Conservation (phyloP, 2,888 invertebrate species). For the Malthinus flaveolus region DNA sequence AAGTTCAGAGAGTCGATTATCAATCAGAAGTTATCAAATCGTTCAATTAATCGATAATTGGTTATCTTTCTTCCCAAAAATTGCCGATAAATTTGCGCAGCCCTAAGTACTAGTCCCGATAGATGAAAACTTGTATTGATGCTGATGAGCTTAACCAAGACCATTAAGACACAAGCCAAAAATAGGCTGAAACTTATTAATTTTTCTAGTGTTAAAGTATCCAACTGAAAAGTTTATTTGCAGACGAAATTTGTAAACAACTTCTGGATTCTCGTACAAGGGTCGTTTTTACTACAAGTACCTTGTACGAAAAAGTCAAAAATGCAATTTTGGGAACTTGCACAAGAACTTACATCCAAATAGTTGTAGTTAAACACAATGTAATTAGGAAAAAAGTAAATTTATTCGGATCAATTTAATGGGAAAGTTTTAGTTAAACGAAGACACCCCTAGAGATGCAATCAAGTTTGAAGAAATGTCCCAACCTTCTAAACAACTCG, state of each 20-base stretch:
- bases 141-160: too few relatives aligned
- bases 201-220: neutral
- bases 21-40: too few relatives aligned
- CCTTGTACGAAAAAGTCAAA: constrained; percentile 55
- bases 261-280: constrained; percentile 62
- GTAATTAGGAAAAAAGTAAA: too few relatives aligned
- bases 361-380: constrained; percentile 20
- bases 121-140: too few relatives aligned
- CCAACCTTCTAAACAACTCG: constrained; percentile 44
- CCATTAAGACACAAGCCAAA: too few relatives aligned
- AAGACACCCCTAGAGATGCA: constrained; percentile 49
- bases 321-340: constrained; percentile 58
- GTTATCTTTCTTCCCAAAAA: too few relatives aligned
- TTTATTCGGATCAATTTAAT: too few relatives aligned
- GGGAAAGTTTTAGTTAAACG: neutral
- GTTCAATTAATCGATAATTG: too few relatives aligned
- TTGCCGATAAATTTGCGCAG: too few relatives aligned
- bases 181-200: too few relatives aligned
- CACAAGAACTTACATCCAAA: constrained; percentile 49
- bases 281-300: constrained; percentile 61
- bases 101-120: too few relatives aligned
- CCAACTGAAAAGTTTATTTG: constrained; percentile 38
- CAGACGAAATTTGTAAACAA: constrained; percentile 71
- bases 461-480: constrained; percentile 64
- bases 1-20: neutral